Conservation (phyloP, 2,797 vertebrate species). For the Acomys russatus region DNA sequence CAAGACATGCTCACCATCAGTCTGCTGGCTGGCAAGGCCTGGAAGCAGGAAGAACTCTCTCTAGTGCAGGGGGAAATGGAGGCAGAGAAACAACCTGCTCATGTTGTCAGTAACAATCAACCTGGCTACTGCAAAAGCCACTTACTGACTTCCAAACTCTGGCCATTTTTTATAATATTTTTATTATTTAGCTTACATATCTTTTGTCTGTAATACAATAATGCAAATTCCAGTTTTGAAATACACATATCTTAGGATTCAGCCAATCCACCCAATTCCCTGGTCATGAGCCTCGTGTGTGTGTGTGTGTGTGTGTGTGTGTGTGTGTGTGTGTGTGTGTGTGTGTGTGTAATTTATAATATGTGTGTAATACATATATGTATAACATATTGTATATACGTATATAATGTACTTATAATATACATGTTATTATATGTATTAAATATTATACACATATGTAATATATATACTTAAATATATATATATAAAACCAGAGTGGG, state of each 20-base stretch:
- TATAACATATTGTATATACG: too few species aligned
- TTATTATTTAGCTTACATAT: constrained; percentile 8
- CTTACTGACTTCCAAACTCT: constrained; percentile 35
- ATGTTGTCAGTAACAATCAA: not conserved
- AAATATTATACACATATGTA: too few species aligned
- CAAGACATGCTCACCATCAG: not conserved
- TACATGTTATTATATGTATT: too few species aligned
- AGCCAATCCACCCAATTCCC: not conserved
- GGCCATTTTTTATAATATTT: constrained; percentile 20
- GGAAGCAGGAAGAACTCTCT: not conserved
- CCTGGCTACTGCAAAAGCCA: not conserved
- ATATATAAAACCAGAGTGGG: too few species aligned
- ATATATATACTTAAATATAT: not conserved
- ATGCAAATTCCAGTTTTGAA: constrained; percentile 42
- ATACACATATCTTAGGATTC: not conserved
- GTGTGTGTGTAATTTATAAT: too few species aligned
- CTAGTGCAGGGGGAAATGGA: not conserved
- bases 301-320: too few species aligned
- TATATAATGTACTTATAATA: too few species aligned
- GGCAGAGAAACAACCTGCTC: not conserved
- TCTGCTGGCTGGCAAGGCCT: not conserved
- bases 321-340: too few species aligned
- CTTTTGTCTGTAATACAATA: constrained; percentile 14
- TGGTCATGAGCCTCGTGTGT: not conserved
- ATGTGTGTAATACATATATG: too few species aligned